A percentile compares a stretch with the other conserved stretches of the same genome.
Conservation (phyloP, 2,113 vertebrate species). For the Forbesichthys agassizii region DNA sequence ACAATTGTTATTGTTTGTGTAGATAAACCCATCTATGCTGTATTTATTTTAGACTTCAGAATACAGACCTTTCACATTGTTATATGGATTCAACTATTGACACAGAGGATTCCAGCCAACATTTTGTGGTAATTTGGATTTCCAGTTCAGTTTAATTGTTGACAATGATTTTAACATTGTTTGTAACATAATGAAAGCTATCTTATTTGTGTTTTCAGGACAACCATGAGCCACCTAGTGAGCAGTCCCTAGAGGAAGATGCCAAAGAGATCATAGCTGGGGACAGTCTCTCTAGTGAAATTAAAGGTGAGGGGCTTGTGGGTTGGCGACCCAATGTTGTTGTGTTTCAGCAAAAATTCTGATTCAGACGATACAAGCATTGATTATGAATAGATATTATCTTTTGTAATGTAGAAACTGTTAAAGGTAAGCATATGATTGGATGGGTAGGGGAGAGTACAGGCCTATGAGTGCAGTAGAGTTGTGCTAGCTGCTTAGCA, state of each 20-base stretch:
- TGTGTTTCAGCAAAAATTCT: conserved; percentile 15
- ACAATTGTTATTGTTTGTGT: neutral
- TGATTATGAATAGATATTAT: neutral
- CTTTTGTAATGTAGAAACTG: no score
- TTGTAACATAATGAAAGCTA: conserved; percentile 14
- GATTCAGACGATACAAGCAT: conserved; percentile 13
- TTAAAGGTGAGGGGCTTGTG: conserved; percentile 68
- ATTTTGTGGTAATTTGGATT: conserved; percentile 49
- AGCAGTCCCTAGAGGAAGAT: conserved; percentile 71
- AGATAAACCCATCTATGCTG: neutral
- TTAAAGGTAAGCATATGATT: no score
- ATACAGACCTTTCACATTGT: conserved; percentile 71
- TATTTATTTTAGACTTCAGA: conserved; percentile 69
- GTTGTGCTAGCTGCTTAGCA: no score
- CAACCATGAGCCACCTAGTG: conserved; percentile 69
- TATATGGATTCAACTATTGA: conserved; percentile 60
- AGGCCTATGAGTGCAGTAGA: no score
- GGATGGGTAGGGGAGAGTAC: no score
- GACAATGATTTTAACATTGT: neutral
- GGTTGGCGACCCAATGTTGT: conserved; percentile 10
- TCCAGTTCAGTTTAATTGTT: neutral
- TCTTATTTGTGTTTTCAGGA: conserved; percentile 53
- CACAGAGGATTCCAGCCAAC: conserved; percentile 32
- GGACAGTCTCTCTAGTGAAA: conserved; percentile 70
- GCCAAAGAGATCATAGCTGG: conserved; percentile 84